Evolutionary conservation across 2,113 vertebrate genomes (phyloP).

Genomic region (Penelope pileata): DNA sequence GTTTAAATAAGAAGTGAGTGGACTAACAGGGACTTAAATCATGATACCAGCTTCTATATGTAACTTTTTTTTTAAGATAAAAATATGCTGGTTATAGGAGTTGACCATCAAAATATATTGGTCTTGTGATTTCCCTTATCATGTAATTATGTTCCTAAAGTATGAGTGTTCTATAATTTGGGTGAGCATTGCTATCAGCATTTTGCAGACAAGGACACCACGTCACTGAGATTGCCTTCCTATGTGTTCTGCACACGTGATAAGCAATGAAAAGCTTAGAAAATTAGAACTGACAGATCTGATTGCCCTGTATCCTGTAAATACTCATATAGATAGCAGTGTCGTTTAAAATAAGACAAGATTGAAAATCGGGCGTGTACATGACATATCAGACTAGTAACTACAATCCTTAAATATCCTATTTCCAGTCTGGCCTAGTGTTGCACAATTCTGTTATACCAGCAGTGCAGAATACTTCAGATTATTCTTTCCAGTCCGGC

Average conservation of each 20-base stretch:
- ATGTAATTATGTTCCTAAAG: background rate
- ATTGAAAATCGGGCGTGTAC: background rate
- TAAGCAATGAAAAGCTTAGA: background rate
- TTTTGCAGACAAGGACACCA: conserved; percentile 13
- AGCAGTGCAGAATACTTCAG: background rate
- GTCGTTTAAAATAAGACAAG: background rate
- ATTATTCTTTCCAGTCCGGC: background rate
- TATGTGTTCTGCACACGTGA: background rate
- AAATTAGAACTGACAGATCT: background rate
- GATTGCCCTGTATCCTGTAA: background rate
- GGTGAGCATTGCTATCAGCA: background rate
- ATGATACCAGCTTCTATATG: background rate
- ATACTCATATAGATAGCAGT: background rate
- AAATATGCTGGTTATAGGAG: background rate
- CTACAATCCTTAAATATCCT: background rate
- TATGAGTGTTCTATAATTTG: background rate
- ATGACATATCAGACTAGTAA: background rate
- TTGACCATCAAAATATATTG: background rate
- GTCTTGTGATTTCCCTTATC: background rate
- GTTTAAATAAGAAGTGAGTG: background rate
- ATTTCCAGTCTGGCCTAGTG: background rate
- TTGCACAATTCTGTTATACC: background rate
- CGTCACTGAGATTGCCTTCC: background rate
- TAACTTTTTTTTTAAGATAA: background rate
- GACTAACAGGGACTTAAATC: background rate